A percentile compares a stretch with the other conserved stretches of the same genome.
Conservation (phyloP, 2,113 vertebrate genomes). For the Nycticebus coucang region DNA sequence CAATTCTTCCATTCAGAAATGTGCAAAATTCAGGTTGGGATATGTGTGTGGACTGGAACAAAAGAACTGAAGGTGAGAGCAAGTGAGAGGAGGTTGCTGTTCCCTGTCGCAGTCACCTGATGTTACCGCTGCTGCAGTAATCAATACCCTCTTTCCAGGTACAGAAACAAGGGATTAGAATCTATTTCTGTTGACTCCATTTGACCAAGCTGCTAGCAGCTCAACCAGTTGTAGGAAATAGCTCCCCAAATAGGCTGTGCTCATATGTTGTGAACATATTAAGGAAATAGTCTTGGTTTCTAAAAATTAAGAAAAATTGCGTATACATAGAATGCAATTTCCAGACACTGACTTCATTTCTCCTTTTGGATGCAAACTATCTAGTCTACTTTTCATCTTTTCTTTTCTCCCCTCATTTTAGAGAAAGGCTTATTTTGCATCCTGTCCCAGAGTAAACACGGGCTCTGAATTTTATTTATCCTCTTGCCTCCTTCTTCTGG, state of each 20-base stretch:
- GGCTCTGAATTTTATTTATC: conserved; percentile 38
- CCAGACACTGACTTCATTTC: conserved; percentile 15
- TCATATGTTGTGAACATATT: conserved; percentile 42
- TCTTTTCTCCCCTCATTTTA: conserved; percentile 28
- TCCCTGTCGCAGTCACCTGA: background rate
- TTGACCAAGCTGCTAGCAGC: background rate
- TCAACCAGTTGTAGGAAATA: background rate
- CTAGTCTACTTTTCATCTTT: conserved; percentile 1
- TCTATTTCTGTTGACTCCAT: conserved; percentile 33
- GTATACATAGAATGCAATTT: conserved; percentile 32
- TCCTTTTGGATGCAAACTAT: conserved; percentile 45
- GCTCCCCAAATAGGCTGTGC: background rate
- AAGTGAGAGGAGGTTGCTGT: background rate
- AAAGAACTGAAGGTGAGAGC: conserved; percentile 11
- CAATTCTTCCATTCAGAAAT: conserved; percentile 26
- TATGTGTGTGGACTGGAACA: background rate
- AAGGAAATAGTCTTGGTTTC: conserved; percentile 59
- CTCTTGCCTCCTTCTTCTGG: background rate
- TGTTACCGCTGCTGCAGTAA: background rate
- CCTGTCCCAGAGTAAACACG: background rate
- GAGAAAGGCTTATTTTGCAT: conserved; percentile 14
- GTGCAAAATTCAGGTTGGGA: conserved; percentile 31
- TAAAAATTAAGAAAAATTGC: conserved; percentile 54
- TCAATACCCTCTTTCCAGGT: background rate
- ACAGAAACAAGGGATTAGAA: background rate